A percentile compares a stretch with the other conserved stretches of the same genome.
Conservation (phyloP, 1,140 invertebrate species). For the Tachypleus tridentatus region DNA sequence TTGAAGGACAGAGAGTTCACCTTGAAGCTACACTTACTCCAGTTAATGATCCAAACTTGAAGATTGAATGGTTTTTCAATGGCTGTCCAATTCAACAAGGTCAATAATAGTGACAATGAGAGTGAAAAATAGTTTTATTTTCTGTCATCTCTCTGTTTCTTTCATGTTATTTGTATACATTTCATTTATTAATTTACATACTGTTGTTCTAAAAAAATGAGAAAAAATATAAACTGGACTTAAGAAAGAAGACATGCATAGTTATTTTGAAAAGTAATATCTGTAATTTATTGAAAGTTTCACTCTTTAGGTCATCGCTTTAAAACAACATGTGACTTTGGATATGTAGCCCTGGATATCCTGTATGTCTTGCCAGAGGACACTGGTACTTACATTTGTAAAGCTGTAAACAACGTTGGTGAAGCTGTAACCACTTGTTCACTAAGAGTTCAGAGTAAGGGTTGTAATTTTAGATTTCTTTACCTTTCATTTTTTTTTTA, state of each 20-base stretch:
- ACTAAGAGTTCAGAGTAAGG: slow-evolving; percentile 61
- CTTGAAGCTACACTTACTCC: slow-evolving; percentile 92
- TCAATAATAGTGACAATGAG: slow-evolving; percentile 3
- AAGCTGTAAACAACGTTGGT: slow-evolving; percentile 35
- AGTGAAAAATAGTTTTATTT: too few relatives aligned
- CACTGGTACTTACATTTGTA: slow-evolving; percentile 39
- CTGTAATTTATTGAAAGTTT: too few relatives aligned
- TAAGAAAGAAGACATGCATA: too few relatives aligned
- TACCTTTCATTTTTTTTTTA: too few relatives aligned
- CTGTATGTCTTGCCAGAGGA: slow-evolving; percentile 40
- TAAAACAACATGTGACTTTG: slow-evolving; percentile 44
- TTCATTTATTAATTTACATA: too few relatives aligned
- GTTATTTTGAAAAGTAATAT: too few relatives aligned
- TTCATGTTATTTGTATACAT: too few relatives aligned
- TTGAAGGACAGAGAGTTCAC: slow-evolving; percentile 78
- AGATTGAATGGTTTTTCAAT: slow-evolving; percentile 90
- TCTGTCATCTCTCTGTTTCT: too few relatives aligned
- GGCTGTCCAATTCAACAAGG: slow-evolving; percentile 77
- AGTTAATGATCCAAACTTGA: slow-evolving; percentile 88
- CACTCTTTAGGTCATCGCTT: slow-evolving; percentile 41
- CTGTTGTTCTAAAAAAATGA: too few relatives aligned
- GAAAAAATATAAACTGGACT: too few relatives aligned
- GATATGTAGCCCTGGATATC: slow-evolving; percentile 43
- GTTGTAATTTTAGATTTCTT: too few relatives aligned
- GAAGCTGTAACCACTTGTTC: slow-evolving; percentile 68